Evolutionary conservation across 2,113 vertebrate species (phyloP).

Genomic region (Mus musculus): DNA sequence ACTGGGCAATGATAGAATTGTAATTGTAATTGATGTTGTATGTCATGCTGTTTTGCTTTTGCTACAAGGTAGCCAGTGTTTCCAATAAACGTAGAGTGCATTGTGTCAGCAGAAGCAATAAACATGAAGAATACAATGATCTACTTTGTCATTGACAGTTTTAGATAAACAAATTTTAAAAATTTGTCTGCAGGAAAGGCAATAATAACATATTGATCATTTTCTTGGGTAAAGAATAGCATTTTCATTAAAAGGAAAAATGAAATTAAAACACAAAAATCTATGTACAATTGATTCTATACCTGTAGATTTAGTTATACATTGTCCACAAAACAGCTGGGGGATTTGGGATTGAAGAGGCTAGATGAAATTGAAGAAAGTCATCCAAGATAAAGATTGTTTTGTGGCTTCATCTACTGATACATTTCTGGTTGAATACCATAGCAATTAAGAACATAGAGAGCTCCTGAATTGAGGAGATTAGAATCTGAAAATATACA

Average conservation of each 20-base stretch:
- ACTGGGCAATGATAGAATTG: constrained; percentile 55
- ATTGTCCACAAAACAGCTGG: background rate
- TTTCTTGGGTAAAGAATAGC: constrained; percentile 47
- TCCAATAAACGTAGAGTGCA: constrained; percentile 54
- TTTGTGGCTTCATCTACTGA: background rate
- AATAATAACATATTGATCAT: background rate
- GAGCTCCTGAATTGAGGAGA: background rate
- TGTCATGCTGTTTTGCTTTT: constrained; percentile 57
- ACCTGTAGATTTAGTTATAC: background rate
- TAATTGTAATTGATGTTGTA: constrained; percentile 61
- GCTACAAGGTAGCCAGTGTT: constrained; percentile 66
- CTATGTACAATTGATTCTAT: background rate
- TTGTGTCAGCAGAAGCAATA: constrained; percentile 65
- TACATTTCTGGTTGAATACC: constrained; percentile 10
- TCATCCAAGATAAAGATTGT: constrained; percentile 20
- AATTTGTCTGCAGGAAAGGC: constrained; percentile 55
- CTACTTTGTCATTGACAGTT: constrained; percentile 58
- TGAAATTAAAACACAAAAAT: constrained; percentile 56
- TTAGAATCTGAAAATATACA: constrained; percentile 53
- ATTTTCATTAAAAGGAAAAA: constrained; percentile 60
- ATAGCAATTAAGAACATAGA: background rate
- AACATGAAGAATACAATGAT: constrained; percentile 66
- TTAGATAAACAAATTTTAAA: constrained; percentile 71
- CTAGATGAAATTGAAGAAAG: constrained; percentile 41
- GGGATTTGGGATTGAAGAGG: constrained; percentile 39